Base-by-base conservation (phyloP, 1,140 invertebrate genomes). In the Eubasilissa regina region DNA sequence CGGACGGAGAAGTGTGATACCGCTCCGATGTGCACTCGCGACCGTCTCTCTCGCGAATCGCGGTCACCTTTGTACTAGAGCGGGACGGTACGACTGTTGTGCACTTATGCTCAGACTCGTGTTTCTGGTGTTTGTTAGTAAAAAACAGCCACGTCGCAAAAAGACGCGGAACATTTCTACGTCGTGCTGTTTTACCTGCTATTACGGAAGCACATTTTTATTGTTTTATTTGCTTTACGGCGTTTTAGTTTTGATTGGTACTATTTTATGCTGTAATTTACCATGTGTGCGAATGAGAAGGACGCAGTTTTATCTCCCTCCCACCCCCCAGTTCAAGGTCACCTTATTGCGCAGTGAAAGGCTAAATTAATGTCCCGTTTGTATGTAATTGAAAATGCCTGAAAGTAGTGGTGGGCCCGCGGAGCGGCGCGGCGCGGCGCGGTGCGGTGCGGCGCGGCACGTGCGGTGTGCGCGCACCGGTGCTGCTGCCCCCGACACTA, bases 341-440 rank as follows among this genome's bases (percentile, higher is more conserved):
- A 75, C 73, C 56, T 60, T 75, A 75, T 75, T 75, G 73, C 73
- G 73, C 73, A 75, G 53, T 25, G 73, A 62, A 75, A 75, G 73
- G 73, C 45, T 75, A 75, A 75, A 75, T 75, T 58, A 60, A 75
- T 75, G 35, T 25, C 35, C 45, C 13, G 70, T 75, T 45, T 75
- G 73, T 62, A 62, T 75, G 73, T 75, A 62, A 75, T 75, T 62
- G 73, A 75, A 62, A 72, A 56, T 70, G 9, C 15, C 19, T 53
- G 66, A 17, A 13, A 12, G 45, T 70, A 70, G 43, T 25, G 15
- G 13, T 51, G 4, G 21, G 21, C 12, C 48, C 48, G 1, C 3
- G 3, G 48, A 13, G 1, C 3, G 48, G 3, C 3, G 48, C 1
- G 11, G 48, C 9, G 48, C n/a, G 48, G 1, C 3, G 1, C 3